Evolutionary conservation across 2,888 invertebrate genomes (phyloP), one percentile per base, ranked within the genome.

Genomic region (Matsumyia berberina): DNA sequence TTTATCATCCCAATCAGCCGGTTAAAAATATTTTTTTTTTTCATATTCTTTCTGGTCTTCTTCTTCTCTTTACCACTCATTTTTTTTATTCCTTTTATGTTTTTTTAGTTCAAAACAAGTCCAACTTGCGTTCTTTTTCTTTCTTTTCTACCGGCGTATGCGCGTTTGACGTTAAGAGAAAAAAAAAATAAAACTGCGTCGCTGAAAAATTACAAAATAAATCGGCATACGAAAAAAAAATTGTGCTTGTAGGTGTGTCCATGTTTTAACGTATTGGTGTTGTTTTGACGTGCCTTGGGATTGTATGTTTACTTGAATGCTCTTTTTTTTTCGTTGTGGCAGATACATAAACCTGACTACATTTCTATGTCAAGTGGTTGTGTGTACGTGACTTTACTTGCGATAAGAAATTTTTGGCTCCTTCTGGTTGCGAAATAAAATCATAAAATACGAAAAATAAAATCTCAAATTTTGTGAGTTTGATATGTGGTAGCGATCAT

Each of bases 281-380:
- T 81, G 74, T 74, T 74, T 74, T 81, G 80, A 81, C 74, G 60
- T 73, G 60, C 66, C 60, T 58, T 72, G 9, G n/a, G 31, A n/a
- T 5, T 2, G 15, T 42, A 17, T 69, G 33, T 55, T 74, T 44
- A 46, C 55, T 64, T 37, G 5, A 11, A 33, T 19, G 7, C 29
- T 33, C 33, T 46, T 17, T 19, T 46, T 17, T 46, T 46, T 19
- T 62, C 17, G n/a, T 31, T 17, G 46, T 62, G 62, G 33, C 62
- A 62, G 44, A 35, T n/a, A 46, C 35, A 70, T 46, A 57, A 58
- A 58, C 19, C 55, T 57, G 69, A 46, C 33, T 58, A 46, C 8
- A 70, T 46, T 55, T 24, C 44, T 57, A 69, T 69, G 69, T 69
- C 57, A 69, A 69, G 69, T 69, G 46, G 24, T 33, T 12, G 46